phyloP scores from a whole-genome alignment of 2,797 vertebrate species.

The Enteromius afrohamiltoni region DNA sequence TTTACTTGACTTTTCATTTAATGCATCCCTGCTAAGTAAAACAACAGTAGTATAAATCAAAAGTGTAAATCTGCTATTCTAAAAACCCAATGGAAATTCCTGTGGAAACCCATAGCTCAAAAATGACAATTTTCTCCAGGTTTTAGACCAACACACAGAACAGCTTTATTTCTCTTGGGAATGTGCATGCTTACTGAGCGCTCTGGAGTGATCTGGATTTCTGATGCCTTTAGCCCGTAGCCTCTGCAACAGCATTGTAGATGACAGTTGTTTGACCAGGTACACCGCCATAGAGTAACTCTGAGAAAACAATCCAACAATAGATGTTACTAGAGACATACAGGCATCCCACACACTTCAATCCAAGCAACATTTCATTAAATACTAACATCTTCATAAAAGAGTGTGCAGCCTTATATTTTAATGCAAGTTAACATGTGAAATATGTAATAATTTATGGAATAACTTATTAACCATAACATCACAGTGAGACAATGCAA shows the following conservation, averaged over 20 bases:
- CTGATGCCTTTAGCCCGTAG: constrained; percentile 96
- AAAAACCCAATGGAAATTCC: neutral
- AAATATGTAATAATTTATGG: neutral
- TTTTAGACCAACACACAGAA: neutral
- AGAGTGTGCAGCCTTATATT: neutral
- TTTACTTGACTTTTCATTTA: neutral
- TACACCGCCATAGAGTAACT: constrained; percentile 98
- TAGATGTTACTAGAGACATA: constrained; percentile 25
- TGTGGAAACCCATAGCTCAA: neutral
- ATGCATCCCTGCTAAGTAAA: neutral
- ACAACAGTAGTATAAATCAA: neutral
- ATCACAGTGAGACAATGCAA: neutral
- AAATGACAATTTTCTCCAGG: neutral
- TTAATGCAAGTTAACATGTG: neutral
- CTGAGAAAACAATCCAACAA: constrained; percentile 71
- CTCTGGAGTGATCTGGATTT: constrained; percentile 98
- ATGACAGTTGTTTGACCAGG: constrained; percentile 97
- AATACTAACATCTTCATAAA: neutral
- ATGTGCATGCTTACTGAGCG: constrained; percentile 86
- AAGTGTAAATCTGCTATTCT: neutral
- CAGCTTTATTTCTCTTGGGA: neutral
- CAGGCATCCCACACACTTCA: neutral
- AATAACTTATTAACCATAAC: neutral
- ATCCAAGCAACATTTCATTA: neutral
- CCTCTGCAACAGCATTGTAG: constrained; percentile 92